Base-by-base conservation (phyloP, 2,888 invertebrate species). In the Andricus quercusramuli region DNA sequence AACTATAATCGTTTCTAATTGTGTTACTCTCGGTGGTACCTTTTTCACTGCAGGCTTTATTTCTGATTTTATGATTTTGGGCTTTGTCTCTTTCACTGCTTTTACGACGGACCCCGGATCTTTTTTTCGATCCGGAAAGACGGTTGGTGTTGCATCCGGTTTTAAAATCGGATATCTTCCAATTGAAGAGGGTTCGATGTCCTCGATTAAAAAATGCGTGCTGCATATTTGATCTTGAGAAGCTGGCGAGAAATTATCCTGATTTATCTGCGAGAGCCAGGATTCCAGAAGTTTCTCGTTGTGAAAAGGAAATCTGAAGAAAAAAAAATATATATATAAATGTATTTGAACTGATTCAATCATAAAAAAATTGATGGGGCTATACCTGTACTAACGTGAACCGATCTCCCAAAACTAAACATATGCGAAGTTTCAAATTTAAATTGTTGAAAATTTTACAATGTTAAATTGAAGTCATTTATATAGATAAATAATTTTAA, bases 251-350 rank as follows among this genome's bases (percentile, higher is more conserved):
- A 82, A 86, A 59, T 83, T 74, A 20, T 78, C 62, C 22, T 70
- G 74, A 13, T 81, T 77, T 3, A 86, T 86, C 77, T 84, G 82
- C 3, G 44, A 65, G 2, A 84, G 65, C 86, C 86, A 87, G 74
- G 85, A 81, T 47, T 83, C 74, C 9, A 85, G 59, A 20, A 87
- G 82, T 1, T 51, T 62, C 17, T 82, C 62, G n/a, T 85, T 78
- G 51, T 84, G 65, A 22, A 83, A 8, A 11, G 86, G 87, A 82
- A 88, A 88, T 44, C 87, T 87, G 32, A 17, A 80, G 80, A 68
- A 65, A 25, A 59, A 9, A 62, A 11, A 59, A 59, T 17, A n/a
- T n/a, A n/a, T n/a, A 25, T 17, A 47, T 59, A 59, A 59, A 22
- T 59, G 22, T 59, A 22, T 22, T 22, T n/a, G 17, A 47, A 17